Evolutionary conservation across 2,888 invertebrate species (phyloP), one percentile per base, ranked within the genome.

Genomic region (Agriotes lineatus): DNA sequence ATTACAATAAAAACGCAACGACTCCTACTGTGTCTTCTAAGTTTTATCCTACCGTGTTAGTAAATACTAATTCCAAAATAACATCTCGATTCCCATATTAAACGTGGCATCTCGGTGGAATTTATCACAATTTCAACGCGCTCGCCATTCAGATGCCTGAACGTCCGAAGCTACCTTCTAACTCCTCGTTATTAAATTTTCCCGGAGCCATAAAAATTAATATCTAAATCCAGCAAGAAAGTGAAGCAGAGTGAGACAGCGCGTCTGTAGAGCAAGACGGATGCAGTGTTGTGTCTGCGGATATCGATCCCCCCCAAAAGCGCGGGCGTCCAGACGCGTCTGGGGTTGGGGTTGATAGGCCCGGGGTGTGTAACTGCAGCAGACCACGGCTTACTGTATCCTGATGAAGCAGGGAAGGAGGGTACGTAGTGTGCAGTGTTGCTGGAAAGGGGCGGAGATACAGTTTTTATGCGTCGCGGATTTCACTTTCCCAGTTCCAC

Each of bases 261-360:
- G 22, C 20, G 60, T 56, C 16, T 44, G 35, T 33, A 37, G 59
- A 69, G 39, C 18, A 54, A 60, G 64, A 60, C 60, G 61, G 65
- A 63, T 65, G 64, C 60, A 66, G 75, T 83, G 82, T 83, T 82
- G 82, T 82, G 88, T 87, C 87, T 88, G 84, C 82, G 81, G 74
- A 74, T 86, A 88, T 88, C 87, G 88, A 88, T 86, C 87, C 82
- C 85, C 81, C 86, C 87, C 85, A 87, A 86, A 85, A 86, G 78
- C 85, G 85, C 83, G 83, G 80, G 73, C 74, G 79, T 71, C 78
- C 78, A 80, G 82, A 83, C 84, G 82, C 82, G 84, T 84, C 83
- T 82, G 84, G 83, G 83, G 82, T 83, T 82, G 84, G 83, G 83
- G 82, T 81, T 78, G 58, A 56, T 65, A 66, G 62, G 58, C 67